A percentile compares a stretch with the other conserved stretches of the same genome.
Evolutionary conservation across 2,888 invertebrate genomes (phyloP).

Genomic region (Nephrotoma guestfalica): DNA sequence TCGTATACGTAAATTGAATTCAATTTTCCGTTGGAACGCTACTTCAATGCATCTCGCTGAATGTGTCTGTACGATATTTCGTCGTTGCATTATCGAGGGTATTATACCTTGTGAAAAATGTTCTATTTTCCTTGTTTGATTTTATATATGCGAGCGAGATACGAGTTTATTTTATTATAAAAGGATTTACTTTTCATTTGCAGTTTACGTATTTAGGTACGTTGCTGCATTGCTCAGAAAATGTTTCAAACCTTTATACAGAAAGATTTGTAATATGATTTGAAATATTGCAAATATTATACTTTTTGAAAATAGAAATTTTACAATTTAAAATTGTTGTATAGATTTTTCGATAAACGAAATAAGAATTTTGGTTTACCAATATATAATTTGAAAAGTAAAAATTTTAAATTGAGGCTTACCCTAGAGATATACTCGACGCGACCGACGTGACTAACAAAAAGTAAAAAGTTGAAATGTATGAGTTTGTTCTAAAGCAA

Average conservation of each 20-base stretch:
- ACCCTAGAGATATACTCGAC: too few species aligned
- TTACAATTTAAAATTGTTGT: background rate
- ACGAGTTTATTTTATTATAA: background rate
- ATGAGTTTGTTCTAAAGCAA: too few species aligned
- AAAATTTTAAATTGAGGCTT: too few species aligned
- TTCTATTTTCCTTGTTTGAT: background rate
- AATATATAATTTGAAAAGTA: too few species aligned
- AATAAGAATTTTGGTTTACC: too few species aligned
- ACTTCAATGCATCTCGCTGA: background rate
- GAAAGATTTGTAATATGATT: background rate
- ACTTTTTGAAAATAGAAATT: background rate
- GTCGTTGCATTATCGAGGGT: background rate
- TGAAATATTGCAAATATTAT: background rate
- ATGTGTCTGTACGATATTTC: background rate
- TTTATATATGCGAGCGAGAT: too few species aligned
- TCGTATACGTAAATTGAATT: background rate
- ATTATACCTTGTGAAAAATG: background rate
- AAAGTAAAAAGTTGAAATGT: too few species aligned
- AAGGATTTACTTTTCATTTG: background rate
- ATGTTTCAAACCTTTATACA: background rate
- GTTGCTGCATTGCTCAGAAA: background rate
- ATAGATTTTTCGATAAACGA: too few species aligned
- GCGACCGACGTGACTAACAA: too few species aligned
- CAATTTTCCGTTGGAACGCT: background rate
- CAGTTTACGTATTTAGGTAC: background rate